Conservation (phyloP, 1,140 invertebrate species). For the Diabrotica virgifera region DNA sequence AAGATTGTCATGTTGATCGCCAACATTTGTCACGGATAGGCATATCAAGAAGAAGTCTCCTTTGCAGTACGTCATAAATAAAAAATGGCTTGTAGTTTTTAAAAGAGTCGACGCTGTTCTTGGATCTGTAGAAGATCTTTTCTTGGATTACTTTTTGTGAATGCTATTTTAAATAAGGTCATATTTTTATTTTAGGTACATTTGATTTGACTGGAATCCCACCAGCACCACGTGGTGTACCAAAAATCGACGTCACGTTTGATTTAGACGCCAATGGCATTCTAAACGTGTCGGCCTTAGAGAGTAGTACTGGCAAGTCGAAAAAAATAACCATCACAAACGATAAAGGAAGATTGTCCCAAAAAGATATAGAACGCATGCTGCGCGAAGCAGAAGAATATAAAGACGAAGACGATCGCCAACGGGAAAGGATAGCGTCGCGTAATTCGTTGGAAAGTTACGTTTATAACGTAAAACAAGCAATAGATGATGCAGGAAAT, state of each 20-base stretch:
- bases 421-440: conserved; percentile 57
- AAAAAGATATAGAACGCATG: conserved; percentile 60
- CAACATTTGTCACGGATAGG: too few relatives aligned
- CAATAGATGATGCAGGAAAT: conserved; percentile 38
- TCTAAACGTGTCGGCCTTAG: conserved; percentile 60
- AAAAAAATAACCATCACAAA: conserved; percentile 59
- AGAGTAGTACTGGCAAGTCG: conserved; percentile 62
- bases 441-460: conserved; percentile 72
- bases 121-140: too few relatives aligned
- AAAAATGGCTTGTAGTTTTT: too few relatives aligned
- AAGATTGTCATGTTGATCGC: too few relatives aligned
- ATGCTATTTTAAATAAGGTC: background rate
- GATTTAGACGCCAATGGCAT: conserved; percentile 62
- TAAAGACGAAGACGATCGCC: conserved; percentile 56
- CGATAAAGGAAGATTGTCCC: conserved; percentile 55
- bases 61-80: too few relatives aligned
- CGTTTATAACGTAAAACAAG: conserved; percentile 59
- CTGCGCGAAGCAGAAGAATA: conserved; percentile 66
- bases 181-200: conserved; percentile 45
- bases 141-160: background rate
- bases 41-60: too few relatives aligned
- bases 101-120: too few relatives aligned
- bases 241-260: conserved; percentile 65
- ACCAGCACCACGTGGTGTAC: conserved; percentile 55
- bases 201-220: conserved; percentile 61